phyloP scores from a whole-genome alignment of 2,888 invertebrate species.

The Rhamphomyia laevipes region DNA sequence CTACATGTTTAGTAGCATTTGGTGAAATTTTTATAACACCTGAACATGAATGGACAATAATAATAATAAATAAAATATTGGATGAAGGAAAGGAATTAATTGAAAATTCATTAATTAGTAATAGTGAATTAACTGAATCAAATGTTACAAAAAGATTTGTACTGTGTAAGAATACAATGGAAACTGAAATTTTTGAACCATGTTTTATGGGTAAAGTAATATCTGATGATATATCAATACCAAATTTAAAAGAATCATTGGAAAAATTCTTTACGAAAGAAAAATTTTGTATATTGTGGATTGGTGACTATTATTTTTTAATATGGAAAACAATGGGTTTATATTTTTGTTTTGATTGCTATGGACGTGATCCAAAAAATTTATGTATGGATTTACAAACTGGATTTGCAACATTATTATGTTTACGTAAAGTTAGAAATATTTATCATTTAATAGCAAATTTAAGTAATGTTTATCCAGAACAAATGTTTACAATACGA shows the following conservation, averaged over 20 bases:
- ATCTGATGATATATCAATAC: neutral
- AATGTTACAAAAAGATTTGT: constrained; percentile 24
- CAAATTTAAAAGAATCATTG: neutral
- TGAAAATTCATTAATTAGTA: neutral
- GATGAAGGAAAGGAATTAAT: constrained; percentile 25
- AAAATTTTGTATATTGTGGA: constrained; percentile 22
- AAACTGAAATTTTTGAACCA: constrained; percentile 21
- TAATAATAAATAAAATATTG: constrained; percentile 24
- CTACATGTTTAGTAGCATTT: constrained; percentile 26
- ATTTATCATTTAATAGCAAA: constrained; percentile 24
- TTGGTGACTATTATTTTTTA: constrained; percentile 24
- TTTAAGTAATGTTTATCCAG: constrained; percentile 20
- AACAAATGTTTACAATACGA: constrained; percentile 21
- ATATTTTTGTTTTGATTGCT: constrained; percentile 30
- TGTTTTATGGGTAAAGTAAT: constrained; percentile 13
- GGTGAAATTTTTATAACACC: constrained; percentile 26
- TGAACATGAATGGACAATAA: constrained; percentile 24
- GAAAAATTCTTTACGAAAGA: constrained; percentile 21
- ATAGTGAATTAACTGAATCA: constrained; percentile 16
- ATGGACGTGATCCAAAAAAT: constrained; percentile 23
- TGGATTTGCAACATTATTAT: constrained; percentile 25
- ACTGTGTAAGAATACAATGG: constrained; percentile 24
- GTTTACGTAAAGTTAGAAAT: constrained; percentile 25
- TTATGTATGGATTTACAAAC: constrained; percentile 18
- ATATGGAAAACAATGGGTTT: constrained; percentile 27